Percentiles rank a stretch among this genome's conserved stretches.
Conservation (phyloP, 2,113 vertebrate species). For the Bubo scandiacus region DNA sequence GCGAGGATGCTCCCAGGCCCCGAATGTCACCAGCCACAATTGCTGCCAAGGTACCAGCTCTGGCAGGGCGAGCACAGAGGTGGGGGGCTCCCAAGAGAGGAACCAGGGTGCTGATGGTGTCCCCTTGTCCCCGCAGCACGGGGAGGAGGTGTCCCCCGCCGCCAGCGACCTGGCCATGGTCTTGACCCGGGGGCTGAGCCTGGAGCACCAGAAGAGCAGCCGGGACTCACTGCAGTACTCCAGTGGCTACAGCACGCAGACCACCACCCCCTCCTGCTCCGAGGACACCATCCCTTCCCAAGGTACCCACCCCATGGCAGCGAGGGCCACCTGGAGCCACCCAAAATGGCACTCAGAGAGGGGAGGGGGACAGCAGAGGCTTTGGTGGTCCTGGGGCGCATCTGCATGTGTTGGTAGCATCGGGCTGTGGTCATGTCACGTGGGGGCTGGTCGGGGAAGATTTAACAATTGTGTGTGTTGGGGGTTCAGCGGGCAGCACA, state of each 20-base stretch:
- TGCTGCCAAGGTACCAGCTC: slow-evolving; percentile 83
- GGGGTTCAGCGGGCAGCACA: neutral
- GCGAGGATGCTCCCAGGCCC: slow-evolving; percentile 78
- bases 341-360: accelerated
- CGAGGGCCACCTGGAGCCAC: too few species aligned
- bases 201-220: slow-evolving; percentile 96
- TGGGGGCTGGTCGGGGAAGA: neutral
- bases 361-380: neutral
- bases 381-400: neutral
- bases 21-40: slow-evolving; percentile 86
- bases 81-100: neutral
- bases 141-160: slow-evolving; percentile 91
- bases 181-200: slow-evolving; percentile 89
- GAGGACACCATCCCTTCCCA: slow-evolving; percentile 98
- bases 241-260: slow-evolving; percentile 96
- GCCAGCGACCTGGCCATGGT: slow-evolving; percentile 96
- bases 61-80: accelerated
- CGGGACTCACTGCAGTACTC: slow-evolving; percentile 95
- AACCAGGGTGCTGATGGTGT: neutral
- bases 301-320: slow-evolving; percentile 58
- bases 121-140: slow-evolving; percentile 72
- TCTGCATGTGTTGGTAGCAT: accelerated
- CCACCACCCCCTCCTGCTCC: slow-evolving; percentile 94
- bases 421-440: accelerated
- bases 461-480: too few species aligned